Base-by-base conservation (phyloP, 2,888 invertebrate species). In the Arrhopalites spinosus region DNA sequence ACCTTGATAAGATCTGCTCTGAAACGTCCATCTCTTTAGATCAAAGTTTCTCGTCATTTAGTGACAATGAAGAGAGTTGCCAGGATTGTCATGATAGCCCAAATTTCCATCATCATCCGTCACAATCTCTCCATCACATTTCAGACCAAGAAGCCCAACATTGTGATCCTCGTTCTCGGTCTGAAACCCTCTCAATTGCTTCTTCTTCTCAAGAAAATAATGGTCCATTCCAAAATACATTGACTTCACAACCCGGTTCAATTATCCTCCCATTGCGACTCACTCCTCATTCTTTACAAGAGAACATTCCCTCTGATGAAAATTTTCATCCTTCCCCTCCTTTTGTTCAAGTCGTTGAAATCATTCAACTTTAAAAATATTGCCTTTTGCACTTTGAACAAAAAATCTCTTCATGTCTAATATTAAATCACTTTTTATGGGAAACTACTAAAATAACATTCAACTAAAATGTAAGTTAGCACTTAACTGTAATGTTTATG, bases 1-100 rank as follows among this genome's bases (percentile, higher is more conserved):
- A 70, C 25, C 47, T 75, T 29, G 70, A 75, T 69, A 69, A 70
- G 53, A 75, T 70, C 56, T 75, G 75, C 63, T 74, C 74, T 20
- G 69, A 74, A 2, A 53, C 68, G 13, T 73, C 47, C 27, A 61
- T 63, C 17, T 68, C 74, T 23, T 36, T 75, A 11, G 75, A 75
- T n/a, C 75, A 69, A 2, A 70, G 70, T 25, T 75, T 70, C 56
- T 75, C 75, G 3, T 75, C 75, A 0, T 70, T 75, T 23, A 75
- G 70, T 69, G 70, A 66, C 1, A 74, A 68, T 61, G 74, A 67
- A 0, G 72, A 64, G 5, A 17, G 59, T 1, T 1, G 17, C 20
- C 68, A 50, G 2, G 45, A 25, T 27, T 36, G 63, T 72, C 63
- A 43, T 30, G 36, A 64, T 45, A 59, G 61, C n/a, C 67, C 67